Conservation (phyloP, 2,888 invertebrate genomes). For the Epicampocera succincta region DNA sequence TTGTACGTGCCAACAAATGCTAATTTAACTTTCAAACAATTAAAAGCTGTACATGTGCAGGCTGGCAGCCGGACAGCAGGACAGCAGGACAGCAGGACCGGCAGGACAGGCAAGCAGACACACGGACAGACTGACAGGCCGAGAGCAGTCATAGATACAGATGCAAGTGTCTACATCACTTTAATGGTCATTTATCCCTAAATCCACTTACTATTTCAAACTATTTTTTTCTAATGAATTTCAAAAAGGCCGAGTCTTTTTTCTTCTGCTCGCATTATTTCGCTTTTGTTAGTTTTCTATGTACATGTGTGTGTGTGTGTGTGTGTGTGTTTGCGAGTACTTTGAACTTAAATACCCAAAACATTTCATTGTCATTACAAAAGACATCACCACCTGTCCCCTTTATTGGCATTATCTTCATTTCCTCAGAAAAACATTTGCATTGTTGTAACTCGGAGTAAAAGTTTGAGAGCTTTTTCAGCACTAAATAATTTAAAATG, state of each 20-base stretch:
- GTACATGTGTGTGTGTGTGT: not conserved
- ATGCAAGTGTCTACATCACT: slow-evolving; percentile 48
- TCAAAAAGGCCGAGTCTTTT: slow-evolving; percentile 11
- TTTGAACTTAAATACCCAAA: slow-evolving; percentile 3
- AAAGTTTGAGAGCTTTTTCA: not conserved
- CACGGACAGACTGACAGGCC: not conserved
- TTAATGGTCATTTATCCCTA: slow-evolving; percentile 62
- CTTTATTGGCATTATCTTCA: slow-evolving; percentile 41
- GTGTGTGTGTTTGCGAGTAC: slow-evolving; percentile 3
- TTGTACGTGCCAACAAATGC: slow-evolving; percentile 63
- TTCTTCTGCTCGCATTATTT: no score
- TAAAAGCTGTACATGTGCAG: slow-evolving; percentile 14
- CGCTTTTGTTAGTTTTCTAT: not conserved
- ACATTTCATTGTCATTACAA: slow-evolving; percentile 55
- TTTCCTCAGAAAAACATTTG: slow-evolving; percentile 46
- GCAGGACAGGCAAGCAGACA: not conserved
- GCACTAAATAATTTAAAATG: slow-evolving; percentile 1
- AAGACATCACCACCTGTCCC: slow-evolving; percentile 40
- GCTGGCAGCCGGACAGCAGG: not conserved
- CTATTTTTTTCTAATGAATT: slow-evolving; percentile 17
- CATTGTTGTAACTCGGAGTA: slow-evolving; percentile 3
- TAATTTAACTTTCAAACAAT: slow-evolving; percentile 63
- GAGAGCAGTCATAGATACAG: slow-evolving; percentile 13
- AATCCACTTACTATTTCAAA: slow-evolving; percentile 51
- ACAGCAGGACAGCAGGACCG: not conserved